These are phyloP conservation scores for Apotomis turbidana DNA, from an alignment of 2,888 invertebrate species.

Conservation along the genomic window DNA sequence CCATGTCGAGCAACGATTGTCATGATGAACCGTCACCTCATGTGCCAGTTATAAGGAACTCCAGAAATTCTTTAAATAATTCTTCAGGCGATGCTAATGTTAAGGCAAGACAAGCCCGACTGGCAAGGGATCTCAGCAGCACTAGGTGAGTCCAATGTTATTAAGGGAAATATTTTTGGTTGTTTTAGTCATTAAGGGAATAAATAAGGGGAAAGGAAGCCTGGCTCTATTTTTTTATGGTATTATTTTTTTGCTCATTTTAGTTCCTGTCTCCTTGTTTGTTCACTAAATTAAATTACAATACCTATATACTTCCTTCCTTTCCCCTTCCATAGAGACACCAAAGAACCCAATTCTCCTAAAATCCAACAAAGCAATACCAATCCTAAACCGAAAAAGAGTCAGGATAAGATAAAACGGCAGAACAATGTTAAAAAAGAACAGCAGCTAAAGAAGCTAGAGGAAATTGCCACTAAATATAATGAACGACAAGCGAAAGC, in stretches of 20 bases:
- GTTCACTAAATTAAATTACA: constrained; percentile 49
- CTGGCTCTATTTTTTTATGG: constrained; percentile 45
- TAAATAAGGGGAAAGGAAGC: constrained; percentile 83
- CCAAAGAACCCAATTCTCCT: constrained; percentile 60
- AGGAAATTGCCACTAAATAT: constrained; percentile 69
- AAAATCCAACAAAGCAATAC: constrained; percentile 63
- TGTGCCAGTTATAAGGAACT: constrained; percentile 73
- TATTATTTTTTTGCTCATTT: constrained; percentile 43
- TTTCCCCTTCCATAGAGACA: constrained; percentile 76
- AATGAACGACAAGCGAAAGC: constrained; percentile 59
- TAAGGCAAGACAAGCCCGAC: constrained; percentile 76
- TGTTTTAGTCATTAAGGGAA: constrained; percentile 48
- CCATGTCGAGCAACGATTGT: constrained; percentile 74
- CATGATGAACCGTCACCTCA: constrained; percentile 72
- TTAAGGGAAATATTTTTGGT: constrained; percentile 6
- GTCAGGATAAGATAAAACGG: constrained; percentile 55
- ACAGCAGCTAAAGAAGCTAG: constrained; percentile 72
- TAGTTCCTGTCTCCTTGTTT: constrained; percentile 82
- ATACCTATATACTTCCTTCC: constrained; percentile 63
- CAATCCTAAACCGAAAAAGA: constrained; percentile 57
- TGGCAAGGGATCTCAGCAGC: constrained; percentile 75
- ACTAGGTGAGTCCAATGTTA: constrained; percentile 61
- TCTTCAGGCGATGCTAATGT: constrained; percentile 73
- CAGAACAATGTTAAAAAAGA: constrained; percentile 64
- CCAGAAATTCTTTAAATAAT: constrained; percentile 63